These are phyloP conservation scores for Onthophagus taurus DNA, from an alignment of 1,140 invertebrate genomes.

Conservation along the genomic window DNA sequence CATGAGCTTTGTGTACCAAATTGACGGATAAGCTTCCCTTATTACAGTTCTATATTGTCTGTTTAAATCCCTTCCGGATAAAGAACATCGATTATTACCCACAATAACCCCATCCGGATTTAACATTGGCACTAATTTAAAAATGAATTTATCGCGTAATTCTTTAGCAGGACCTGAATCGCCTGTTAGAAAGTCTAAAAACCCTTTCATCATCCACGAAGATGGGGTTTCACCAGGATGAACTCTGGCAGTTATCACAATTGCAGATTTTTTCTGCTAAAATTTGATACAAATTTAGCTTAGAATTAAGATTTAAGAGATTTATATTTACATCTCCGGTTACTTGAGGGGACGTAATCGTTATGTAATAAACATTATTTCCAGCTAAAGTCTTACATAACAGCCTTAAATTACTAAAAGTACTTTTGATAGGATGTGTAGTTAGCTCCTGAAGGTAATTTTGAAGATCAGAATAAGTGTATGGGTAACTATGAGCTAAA, in stretches of 20 bases:
- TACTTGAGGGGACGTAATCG: slow-evolving; percentile 61
- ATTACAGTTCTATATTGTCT: slow-evolving; percentile 82
- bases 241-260: slow-evolving; percentile 82
- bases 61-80: slow-evolving; percentile 81
- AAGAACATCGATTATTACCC: slow-evolving; percentile 82
- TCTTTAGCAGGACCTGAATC: slow-evolving; percentile 66
- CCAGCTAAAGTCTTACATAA: slow-evolving; percentile 81
- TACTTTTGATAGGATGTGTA: slow-evolving; percentile 69
- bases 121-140: slow-evolving; percentile 91
- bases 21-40: slow-evolving; percentile 81
- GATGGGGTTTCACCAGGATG: slow-evolving; percentile 94
- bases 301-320: neutral
- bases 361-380: slow-evolving; percentile 87
- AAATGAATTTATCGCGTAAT: slow-evolving; percentile 87
- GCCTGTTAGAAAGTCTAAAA: slow-evolving; percentile 83
- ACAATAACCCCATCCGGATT: slow-evolving; percentile 96
- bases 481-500: slow-evolving; percentile 94
- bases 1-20: slow-evolving; percentile 89
- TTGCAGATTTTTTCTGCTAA: slow-evolving; percentile 63
- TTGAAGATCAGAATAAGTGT: slow-evolving; percentile 84
- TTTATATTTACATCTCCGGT: slow-evolving; percentile 18
- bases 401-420: slow-evolving; percentile 65
- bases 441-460: slow-evolving; percentile 60
- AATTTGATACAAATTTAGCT: too few species aligned
- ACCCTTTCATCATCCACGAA: slow-evolving; percentile 95